Evolutionary conservation across 2,797 vertebrate species (phyloP).

Genomic region (Cottoperca gobio): DNA sequence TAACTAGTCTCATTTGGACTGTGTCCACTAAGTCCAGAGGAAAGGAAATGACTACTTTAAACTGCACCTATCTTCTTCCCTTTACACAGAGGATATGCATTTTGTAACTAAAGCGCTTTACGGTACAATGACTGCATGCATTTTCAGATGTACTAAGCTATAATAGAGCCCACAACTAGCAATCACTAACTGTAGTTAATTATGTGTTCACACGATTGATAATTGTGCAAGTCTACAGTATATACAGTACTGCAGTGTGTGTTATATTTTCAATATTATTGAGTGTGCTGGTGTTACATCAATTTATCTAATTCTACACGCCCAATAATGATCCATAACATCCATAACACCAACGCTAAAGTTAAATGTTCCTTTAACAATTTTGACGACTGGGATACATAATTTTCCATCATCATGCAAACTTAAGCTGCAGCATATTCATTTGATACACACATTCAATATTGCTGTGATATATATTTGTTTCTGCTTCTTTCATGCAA

Average conservation of each 20-base stretch:
- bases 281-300: background rate
- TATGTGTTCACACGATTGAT: background rate
- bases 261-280: background rate
- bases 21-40: slow-evolving; percentile 42
- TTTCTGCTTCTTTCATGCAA: background rate
- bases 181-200: background rate
- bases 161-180: background rate
- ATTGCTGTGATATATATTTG: background rate
- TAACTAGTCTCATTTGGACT: slow-evolving; percentile 62
- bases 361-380: background rate
- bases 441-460: background rate
- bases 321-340: background rate
- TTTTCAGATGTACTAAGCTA: slow-evolving; percentile 11
- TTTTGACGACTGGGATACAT: background rate
- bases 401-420: background rate
- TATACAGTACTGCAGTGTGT: background rate
- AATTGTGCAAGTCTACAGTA: background rate
- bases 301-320: background rate
- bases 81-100: slow-evolving; percentile 6
- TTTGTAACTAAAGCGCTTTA: background rate
- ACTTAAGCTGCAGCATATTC: background rate
- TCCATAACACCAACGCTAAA: background rate
- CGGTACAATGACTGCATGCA: background rate
- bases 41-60: slow-evolving; percentile 42
- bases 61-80: slow-evolving; percentile 16